Evolutionary conservation across 2,888 invertebrate species (phyloP), one percentile per base, ranked within the genome.

Genomic region (Pseudococcus longispinus): DNA sequence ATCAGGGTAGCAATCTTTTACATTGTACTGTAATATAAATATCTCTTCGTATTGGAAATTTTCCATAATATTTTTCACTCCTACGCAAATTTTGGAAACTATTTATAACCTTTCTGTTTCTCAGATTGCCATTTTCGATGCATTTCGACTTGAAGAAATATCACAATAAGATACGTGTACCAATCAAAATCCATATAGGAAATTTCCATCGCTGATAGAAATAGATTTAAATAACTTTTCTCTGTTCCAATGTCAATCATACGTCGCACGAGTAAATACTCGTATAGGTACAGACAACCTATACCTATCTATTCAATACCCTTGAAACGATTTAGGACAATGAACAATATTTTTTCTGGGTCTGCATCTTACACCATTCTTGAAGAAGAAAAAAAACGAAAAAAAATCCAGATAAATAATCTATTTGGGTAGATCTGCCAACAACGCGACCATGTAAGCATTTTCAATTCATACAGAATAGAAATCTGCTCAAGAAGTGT

Each of bases 401-500:
- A 15, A 46, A 46, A 46, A 11, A 46, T 11, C 44, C 15, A 13
- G 18, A 70, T 70, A 70, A 70, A 70, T 70, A 70, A 70, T 70
- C 70, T 70, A 70, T 74, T 32, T 74, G 6, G 37, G n/a, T 74
- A 37, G 74, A 74, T 74, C 74, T 74, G 74, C 74, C 32, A 51
- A 51, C 51, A 15, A 51, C 6, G 51, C 51, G n/a, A 51, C 51
- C 51, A 51, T n/a, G 51, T 51, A 46, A 15, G 46, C 15, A 51
- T 51, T 51, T 51, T 51, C 51, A 51, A 51, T 51, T 51, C 51
- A 51, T n/a, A 51, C 51, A 37, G 26, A 74, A 74, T 74, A 37
- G 74, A 74, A 74, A 74, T 74, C 74, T 74, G 74, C 37, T 74
- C 37, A n/a, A 74, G 32, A 51, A 51, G 74, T 26, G 74, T 74